Evolutionary conservation across 1,140 invertebrate genomes (phyloP).

Genomic region (Drosophila teissieri): DNA sequence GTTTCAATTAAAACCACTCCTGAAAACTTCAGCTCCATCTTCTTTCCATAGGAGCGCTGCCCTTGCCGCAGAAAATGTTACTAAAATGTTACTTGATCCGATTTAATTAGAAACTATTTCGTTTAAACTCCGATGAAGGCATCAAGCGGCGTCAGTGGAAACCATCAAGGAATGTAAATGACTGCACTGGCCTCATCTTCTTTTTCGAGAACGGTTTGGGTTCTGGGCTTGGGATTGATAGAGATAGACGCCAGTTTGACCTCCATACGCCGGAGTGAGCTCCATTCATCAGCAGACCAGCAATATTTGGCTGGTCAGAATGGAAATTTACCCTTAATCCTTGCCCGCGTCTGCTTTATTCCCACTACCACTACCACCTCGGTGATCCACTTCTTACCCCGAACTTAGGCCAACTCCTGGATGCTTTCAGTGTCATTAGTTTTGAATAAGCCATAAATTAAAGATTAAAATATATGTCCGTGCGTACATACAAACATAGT

Average conservation of each 20-base stretch:
- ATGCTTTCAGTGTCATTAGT: slow-evolving; percentile 78
- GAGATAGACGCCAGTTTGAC: slow-evolving; percentile 19
- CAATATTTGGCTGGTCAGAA: not conserved
- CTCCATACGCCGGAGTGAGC: not conserved
- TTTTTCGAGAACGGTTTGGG: not conserved
- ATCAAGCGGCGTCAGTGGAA: not conserved
- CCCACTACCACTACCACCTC: not conserved
- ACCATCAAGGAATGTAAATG: not conserved
- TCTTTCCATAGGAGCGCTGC: not conserved
- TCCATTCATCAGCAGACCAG: slow-evolving; percentile 30
- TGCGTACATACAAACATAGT: slow-evolving; percentile 8
- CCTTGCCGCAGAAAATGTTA: too few relatives aligned
- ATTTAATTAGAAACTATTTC: too few relatives aligned
- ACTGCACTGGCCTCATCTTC: not conserved
- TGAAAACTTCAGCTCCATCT: too few relatives aligned
- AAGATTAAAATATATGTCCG: slow-evolving; percentile 72
- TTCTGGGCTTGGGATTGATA: not conserved
- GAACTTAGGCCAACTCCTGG: slow-evolving; percentile 14
- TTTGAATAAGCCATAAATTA: slow-evolving; percentile 82
- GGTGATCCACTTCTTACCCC: not conserved
- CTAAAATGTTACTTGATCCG: too few relatives aligned
- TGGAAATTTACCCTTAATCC: slow-evolving; percentile 3
- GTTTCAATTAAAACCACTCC: too few relatives aligned
- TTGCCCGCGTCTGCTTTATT: not conserved
- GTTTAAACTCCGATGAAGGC: not conserved